Base-by-base conservation (phyloP, 2,797 vertebrate genomes). In the Acanthis flammea region DNA sequence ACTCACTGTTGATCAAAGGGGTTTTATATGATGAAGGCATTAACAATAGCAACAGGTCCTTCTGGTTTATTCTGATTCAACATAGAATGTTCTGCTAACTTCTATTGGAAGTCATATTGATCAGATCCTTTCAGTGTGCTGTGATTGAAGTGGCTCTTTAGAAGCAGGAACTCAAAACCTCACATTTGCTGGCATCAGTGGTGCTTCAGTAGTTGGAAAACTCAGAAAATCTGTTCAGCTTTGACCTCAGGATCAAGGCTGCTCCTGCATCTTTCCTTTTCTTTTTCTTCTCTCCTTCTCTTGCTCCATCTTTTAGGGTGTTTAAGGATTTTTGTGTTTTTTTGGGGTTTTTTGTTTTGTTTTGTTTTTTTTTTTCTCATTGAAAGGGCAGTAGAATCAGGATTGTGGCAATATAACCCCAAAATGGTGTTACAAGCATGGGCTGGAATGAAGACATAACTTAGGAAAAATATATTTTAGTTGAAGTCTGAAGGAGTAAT, bases 41-140 rank as follows among this genome's bases (percentile, higher is more conserved):
- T 96, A 91, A 67, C 66, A 51, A 74, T 24, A 85, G 58, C 3
- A 9, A 83, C 47, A 45, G 35, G 35, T 61, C 41, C 33, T 94
- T 92, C 76, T 94, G 48, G 27, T 82, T 90, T 93, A 65, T 83
- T 92, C 58, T 88, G 53, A 63, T 92, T 93, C 91, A 91, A 67
- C 35, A 39, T 42, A 39, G 9, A 67, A 51, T 14, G 19, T 91
- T 80, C 44, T 83, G 31, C 31, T 85, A 39, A 53, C 61, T 83
- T 92, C 68, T 87, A 55, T 47, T 63, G 61, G n/a, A 67, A 80
- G 61, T 80, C 35, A n/a, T 76, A 73, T 92, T 96, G 91, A 89
- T 90, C 89, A 91, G 45, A 61, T 94, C 77, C 76, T 94, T 94
- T 73, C 65, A 78, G 61, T 70, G 72, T 78, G 86, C 25, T 72